Conservation (phyloP, 1,140 invertebrate genomes). For the Helicoverpa armigera region DNA sequence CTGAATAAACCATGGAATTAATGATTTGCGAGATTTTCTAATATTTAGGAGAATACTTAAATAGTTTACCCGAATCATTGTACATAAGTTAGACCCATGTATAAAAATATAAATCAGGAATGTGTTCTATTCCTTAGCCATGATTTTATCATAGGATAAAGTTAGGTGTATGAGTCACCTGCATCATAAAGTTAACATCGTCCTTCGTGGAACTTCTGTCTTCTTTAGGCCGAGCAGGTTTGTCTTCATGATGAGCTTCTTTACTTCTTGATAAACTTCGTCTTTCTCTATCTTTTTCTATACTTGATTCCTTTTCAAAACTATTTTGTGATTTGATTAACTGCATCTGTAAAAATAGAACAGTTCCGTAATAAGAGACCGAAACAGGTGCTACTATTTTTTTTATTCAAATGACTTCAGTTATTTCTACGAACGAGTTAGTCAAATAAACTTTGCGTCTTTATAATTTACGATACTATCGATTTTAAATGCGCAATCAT, state of each 20-base stretch:
- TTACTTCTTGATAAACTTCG: constrained; percentile 81
- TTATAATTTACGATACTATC: not conserved
- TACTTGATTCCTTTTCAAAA: constrained; percentile 86
- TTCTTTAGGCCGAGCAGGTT: constrained; percentile 69
- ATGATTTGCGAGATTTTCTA: too few relatives aligned
- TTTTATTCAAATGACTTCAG: not conserved
- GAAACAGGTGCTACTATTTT: not conserved
- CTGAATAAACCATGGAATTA: constrained; percentile 56
- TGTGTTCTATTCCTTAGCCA: too few relatives aligned
- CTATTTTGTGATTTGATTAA: constrained; percentile 87
- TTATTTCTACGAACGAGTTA: not conserved
- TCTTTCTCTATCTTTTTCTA: constrained; percentile 85
- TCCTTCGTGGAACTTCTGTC: constrained; percentile 77
- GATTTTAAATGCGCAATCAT: constrained; percentile 4
- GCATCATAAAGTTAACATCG: constrained; percentile 88
- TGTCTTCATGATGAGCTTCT: constrained; percentile 75
- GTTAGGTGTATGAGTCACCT: constrained; percentile 75
- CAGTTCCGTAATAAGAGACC: not conserved
- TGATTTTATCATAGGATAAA: too few relatives aligned
- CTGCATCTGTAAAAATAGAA: constrained; percentile 84
- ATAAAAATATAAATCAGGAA: not conserved
- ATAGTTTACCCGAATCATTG: too few relatives aligned
- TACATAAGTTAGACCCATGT: too few relatives aligned
- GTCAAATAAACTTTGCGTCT: constrained; percentile 14
- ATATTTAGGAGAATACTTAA: too few relatives aligned